Percentiles rank a stretch among this genome's conserved stretches.
Evolutionary conservation across 2,888 invertebrate genomes (phyloP).

Genomic region (Cataglyphis cursor): DNA sequence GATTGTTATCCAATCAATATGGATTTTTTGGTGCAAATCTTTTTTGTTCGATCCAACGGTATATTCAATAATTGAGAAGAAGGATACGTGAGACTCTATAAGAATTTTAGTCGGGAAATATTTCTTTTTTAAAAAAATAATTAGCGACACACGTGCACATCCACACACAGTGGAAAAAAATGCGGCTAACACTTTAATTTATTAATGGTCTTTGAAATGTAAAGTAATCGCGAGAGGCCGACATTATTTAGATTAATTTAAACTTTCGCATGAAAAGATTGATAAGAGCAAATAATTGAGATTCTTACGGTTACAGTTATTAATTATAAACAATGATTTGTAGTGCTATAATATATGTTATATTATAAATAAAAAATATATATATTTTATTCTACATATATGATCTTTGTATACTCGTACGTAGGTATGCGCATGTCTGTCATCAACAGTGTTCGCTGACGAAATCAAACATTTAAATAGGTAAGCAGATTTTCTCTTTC

Average conservation of each 20-base stretch:
- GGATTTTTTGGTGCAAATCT: background rate
- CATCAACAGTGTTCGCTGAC: conserved; percentile 48
- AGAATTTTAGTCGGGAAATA: background rate
- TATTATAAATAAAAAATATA: background rate
- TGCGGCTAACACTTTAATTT: background rate
- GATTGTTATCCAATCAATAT: background rate
- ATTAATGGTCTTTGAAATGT: background rate
- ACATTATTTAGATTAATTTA: background rate
- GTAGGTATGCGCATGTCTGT: conserved; percentile 63
- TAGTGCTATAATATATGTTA: background rate
- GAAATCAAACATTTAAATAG: conserved; percentile 46
- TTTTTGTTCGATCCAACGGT: background rate
- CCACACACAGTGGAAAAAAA: background rate
- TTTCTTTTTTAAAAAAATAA: background rate
- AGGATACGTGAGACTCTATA: background rate
- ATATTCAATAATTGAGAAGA: background rate
- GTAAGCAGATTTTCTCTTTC: conserved; percentile 35
- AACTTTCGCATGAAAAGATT: background rate
- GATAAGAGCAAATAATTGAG: background rate
- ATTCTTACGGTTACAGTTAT: background rate
- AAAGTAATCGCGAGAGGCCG: background rate
- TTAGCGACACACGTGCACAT: background rate
- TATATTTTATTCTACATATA: conserved; percentile 1
- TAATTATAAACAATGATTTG: background rate
- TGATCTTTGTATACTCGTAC: conserved; percentile 10